Percentiles rank a stretch among this genome's conserved stretches.
Evolutionary conservation across 2,113 vertebrate genomes (phyloP).

Genomic region (Saccopteryx bilineata): DNA sequence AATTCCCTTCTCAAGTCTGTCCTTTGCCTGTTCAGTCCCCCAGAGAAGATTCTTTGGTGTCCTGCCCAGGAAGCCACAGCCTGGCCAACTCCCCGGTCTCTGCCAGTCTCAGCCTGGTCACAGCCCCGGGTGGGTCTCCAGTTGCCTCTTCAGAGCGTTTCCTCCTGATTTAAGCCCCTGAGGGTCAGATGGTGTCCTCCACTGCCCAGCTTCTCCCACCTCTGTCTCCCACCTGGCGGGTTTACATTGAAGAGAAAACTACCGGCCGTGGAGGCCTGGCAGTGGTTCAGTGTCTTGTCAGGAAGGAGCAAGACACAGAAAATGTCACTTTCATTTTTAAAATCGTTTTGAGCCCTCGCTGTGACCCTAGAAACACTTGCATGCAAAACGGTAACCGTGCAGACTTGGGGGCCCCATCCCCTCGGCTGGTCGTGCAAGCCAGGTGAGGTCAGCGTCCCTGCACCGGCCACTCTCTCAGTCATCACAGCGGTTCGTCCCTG

Average conservation of each 20-base stretch:
- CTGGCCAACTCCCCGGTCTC: not conserved
- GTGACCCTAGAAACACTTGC: not conserved
- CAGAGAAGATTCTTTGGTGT: not conserved
- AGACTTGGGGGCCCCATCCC: not conserved
- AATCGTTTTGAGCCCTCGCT: not conserved
- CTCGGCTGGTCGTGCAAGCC: not conserved
- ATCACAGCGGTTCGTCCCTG: not conserved
- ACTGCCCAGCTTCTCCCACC: not conserved
- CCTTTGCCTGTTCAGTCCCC: not conserved
- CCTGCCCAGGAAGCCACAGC: not conserved
- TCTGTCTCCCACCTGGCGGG: not conserved
- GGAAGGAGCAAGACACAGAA: not conserved
- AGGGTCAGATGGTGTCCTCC: not conserved
- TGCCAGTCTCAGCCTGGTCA: not conserved
- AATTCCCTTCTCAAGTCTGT: not conserved
- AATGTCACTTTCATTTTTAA: not conserved
- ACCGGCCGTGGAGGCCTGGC: not conserved
- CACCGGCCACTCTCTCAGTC: not conserved
- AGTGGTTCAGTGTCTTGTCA: rapidly evolving
- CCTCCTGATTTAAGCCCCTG: not conserved
- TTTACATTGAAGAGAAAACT: not conserved
- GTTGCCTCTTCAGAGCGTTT: not conserved
- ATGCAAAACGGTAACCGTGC: not conserved
- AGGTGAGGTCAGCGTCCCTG: not conserved
- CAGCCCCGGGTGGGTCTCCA: not conserved